Evolutionary conservation across 2,888 invertebrate genomes (phyloP).

Genomic region (Megamerina dolium): DNA sequence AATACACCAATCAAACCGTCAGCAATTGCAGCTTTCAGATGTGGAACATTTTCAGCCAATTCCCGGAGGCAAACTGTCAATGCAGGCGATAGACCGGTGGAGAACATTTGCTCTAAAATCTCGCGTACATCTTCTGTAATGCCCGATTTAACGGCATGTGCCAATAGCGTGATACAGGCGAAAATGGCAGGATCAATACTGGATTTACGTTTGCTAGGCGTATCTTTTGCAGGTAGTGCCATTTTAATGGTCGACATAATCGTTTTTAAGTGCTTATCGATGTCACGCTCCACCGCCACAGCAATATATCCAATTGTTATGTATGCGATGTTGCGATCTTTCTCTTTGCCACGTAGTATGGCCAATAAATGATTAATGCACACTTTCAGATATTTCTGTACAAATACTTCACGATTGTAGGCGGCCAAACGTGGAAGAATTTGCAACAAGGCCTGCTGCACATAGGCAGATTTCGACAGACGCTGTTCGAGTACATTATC

Average conservation of each 20-base stretch:
- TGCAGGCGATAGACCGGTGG: slow-evolving; percentile 83
- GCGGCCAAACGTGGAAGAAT: slow-evolving; percentile 89
- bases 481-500: slow-evolving; percentile 72
- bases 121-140: slow-evolving; percentile 74
- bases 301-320: slow-evolving; percentile 86
- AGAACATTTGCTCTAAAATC: slow-evolving; percentile 85
- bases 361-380: slow-evolving; percentile 73
- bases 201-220: slow-evolving; percentile 67
- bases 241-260: slow-evolving; percentile 80
- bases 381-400: slow-evolving; percentile 64
- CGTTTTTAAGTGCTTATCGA: slow-evolving; percentile 70
- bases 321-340: slow-evolving; percentile 81
- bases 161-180: slow-evolving; percentile 85
- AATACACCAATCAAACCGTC: slow-evolving; percentile 88
- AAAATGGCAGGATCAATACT: slow-evolving; percentile 84
- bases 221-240: slow-evolving; percentile 71
- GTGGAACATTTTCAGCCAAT: slow-evolving; percentile 80
- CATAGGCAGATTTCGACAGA: slow-evolving; percentile 66
- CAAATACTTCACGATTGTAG: slow-evolving; percentile 79
- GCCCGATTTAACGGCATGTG: slow-evolving; percentile 75
- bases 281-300: slow-evolving; percentile 77
- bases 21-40: slow-evolving; percentile 82
- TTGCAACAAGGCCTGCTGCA: slow-evolving; percentile 80
- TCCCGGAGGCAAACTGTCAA: slow-evolving; percentile 87
- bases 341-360: slow-evolving; percentile 73